Evolutionary conservation across 2,797 vertebrate genomes (phyloP).

Genomic region (Thalassophryne amazonica): DNA sequence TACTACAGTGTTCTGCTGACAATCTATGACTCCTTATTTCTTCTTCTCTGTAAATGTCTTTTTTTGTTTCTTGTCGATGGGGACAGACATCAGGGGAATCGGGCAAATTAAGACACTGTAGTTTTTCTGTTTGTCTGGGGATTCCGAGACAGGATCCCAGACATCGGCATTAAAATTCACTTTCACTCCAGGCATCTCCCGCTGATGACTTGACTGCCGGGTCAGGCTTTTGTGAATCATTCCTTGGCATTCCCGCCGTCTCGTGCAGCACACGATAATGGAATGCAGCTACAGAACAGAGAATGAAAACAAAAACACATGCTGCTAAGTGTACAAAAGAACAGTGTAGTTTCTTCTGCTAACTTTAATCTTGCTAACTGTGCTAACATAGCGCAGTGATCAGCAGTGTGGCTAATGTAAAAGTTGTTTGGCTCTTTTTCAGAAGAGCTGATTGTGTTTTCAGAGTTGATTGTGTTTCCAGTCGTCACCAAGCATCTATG

Average conservation of each 20-base stretch:
- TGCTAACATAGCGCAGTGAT: not conserved
- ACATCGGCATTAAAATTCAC: constrained; percentile 61
- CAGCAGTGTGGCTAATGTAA: not conserved
- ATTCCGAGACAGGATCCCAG: constrained; percentile 63
- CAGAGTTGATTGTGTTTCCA: constrained; percentile 7
- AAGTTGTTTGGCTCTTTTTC: not conserved
- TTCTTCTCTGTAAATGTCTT: too few relatives aligned
- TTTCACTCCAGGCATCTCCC: constrained; percentile 60
- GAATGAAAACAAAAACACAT: constrained; percentile 75
- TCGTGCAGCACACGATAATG: constrained; percentile 58
- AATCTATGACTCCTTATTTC: too few relatives aligned
- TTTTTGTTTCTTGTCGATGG: too few relatives aligned
- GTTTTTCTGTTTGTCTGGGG: constrained; percentile 50
- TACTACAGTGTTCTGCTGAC: too few relatives aligned
- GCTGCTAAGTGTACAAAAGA: constrained; percentile 37
- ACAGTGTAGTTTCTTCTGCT: constrained; percentile 17
- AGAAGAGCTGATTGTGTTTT: constrained; percentile 7
- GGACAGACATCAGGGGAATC: too few relatives aligned
- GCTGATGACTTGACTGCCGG: constrained; percentile 65
- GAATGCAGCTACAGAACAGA: constrained; percentile 58
- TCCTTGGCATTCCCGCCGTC: constrained; percentile 64
- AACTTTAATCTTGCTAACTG: constrained; percentile 36
- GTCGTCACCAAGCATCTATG: constrained; percentile 18
- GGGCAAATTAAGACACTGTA: too few relatives aligned
- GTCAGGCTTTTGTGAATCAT: constrained; percentile 71